Evolutionary conservation across 2,888 invertebrate genomes (phyloP).

Genomic region (Microctonus brassicae): DNA sequence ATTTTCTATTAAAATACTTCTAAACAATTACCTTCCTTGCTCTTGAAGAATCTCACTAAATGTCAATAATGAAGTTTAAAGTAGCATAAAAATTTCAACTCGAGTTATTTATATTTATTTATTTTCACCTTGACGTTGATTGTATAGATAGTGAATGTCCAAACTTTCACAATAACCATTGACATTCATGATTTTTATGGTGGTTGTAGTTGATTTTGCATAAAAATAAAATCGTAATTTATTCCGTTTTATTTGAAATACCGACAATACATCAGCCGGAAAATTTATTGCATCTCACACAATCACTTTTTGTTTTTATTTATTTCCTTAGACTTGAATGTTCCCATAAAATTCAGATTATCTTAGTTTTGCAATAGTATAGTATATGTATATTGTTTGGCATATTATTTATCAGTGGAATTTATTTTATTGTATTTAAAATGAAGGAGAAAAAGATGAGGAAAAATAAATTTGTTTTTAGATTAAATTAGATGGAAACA

Average conservation of each 20-base stretch:
- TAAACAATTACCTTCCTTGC: no score
- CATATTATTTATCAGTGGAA: background rate
- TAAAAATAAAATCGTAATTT: background rate
- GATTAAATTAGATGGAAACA: background rate
- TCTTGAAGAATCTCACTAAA: no score
- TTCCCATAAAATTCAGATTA: constrained; percentile 4
- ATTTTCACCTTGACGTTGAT: background rate
- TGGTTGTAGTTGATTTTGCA: background rate
- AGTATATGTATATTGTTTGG: background rate
- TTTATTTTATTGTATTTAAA: background rate
- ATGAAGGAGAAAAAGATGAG: background rate
- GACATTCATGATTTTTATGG: constrained; percentile 4
- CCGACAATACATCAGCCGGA: background rate
- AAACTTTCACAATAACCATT: background rate
- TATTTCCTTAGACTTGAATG: background rate
- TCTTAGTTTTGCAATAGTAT: background rate
- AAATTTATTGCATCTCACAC: background rate
- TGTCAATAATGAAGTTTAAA: no score
- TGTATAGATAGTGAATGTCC: background rate
- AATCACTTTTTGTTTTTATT: background rate
- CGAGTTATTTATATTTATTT: background rate
- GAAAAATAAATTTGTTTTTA: background rate
- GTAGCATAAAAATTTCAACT: no score
- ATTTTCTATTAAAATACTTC: no score
- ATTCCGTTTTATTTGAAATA: background rate